These are phyloP conservation scores for Cololabis saira DNA, from an alignment of 2,113 vertebrate genomes.

Conservation along the genomic window DNA sequence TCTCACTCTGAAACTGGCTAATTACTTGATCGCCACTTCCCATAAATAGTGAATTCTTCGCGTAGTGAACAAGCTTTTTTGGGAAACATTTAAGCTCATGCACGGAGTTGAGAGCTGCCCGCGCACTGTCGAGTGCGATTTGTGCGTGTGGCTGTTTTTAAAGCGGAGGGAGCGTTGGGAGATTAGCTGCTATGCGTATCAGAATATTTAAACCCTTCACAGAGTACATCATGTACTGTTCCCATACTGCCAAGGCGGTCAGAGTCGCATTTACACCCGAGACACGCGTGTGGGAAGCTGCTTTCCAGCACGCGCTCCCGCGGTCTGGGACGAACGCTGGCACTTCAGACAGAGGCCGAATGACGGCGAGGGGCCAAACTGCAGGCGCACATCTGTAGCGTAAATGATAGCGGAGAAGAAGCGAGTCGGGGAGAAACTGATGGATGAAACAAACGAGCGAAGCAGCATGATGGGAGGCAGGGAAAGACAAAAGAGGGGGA, in stretches of 20 bases:
- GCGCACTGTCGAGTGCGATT: not conserved
- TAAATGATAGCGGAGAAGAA: not conserved
- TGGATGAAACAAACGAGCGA: conserved; percentile 1
- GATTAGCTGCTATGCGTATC: conserved; percentile 48
- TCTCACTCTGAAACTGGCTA: not conserved
- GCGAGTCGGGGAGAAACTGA: not conserved
- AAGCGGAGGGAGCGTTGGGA: conserved; percentile 5
- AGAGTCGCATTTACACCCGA: too few relatives aligned
- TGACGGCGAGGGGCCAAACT: not conserved
- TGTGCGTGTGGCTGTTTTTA: conserved; percentile 8
- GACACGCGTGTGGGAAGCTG: conserved; percentile 18
- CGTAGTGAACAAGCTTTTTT: not conserved
- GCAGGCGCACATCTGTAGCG: conserved; percentile 6
- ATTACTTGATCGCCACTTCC: not conserved
- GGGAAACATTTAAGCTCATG: conserved; percentile 17
- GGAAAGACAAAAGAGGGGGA: not conserved
- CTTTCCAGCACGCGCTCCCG: conserved; percentile 13
- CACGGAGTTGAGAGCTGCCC: not conserved
- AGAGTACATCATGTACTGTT: conserved; percentile 56
- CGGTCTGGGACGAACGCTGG: conserved; percentile 10
- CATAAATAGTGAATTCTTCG: conserved; percentile 3
- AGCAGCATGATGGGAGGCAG: conserved; percentile 7
- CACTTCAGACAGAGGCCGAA: too few relatives aligned
- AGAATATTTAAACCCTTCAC: conserved; percentile 55
- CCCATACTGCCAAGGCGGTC: too few relatives aligned